phyloP scores from a whole-genome alignment of 1,140 invertebrate genomes.

The Lordiphosa mommai region DNA sequence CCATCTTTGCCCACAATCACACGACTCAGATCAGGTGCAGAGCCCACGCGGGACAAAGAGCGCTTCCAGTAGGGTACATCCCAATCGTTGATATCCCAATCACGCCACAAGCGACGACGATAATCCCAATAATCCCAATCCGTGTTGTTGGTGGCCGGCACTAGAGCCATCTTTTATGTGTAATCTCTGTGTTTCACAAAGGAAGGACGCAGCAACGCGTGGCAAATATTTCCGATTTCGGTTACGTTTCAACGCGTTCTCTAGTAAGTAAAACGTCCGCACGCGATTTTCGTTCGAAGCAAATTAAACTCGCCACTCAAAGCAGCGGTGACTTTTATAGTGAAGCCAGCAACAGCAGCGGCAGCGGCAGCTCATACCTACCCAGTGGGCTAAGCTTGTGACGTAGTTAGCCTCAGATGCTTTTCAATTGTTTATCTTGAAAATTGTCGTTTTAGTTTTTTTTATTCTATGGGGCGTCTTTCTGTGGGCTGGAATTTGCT shows the following conservation, averaged over 20 bases:
- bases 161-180: constrained; percentile 56
- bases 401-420: constrained; percentile 17
- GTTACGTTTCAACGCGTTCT: constrained; percentile 47
- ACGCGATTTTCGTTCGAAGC: constrained; percentile 71
- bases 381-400: constrained; percentile 34
- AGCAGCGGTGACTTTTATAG: constrained; percentile 67
- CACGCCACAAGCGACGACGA: constrained; percentile 72
- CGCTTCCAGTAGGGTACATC: constrained; percentile 76
- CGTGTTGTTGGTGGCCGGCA: constrained; percentile 62
- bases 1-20: constrained; percentile 81
- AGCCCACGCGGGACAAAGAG: constrained; percentile 60
- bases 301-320: constrained; percentile 65
- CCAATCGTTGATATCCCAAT: constrained; percentile 72
- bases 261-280: constrained; percentile 52
- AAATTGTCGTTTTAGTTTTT: constrained; percentile 31
- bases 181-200: constrained; percentile 1
- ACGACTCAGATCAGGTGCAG: constrained; percentile 70
- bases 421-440: constrained; percentile 57
- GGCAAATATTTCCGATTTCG: constrained; percentile 29
- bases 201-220: constrained; percentile 54
- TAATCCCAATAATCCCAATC: constrained; percentile 79
- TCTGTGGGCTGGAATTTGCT: constrained; percentile 25
- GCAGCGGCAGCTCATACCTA: constrained; percentile 15
- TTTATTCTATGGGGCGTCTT: constrained; percentile 25
- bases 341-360: constrained; percentile 12